Percentiles rank a stretch among this genome's conserved stretches.
These are phyloP conservation scores for Tenebrosternarchus preto DNA, from an alignment of 2,113 vertebrate species.

Conservation along the genomic window DNA sequence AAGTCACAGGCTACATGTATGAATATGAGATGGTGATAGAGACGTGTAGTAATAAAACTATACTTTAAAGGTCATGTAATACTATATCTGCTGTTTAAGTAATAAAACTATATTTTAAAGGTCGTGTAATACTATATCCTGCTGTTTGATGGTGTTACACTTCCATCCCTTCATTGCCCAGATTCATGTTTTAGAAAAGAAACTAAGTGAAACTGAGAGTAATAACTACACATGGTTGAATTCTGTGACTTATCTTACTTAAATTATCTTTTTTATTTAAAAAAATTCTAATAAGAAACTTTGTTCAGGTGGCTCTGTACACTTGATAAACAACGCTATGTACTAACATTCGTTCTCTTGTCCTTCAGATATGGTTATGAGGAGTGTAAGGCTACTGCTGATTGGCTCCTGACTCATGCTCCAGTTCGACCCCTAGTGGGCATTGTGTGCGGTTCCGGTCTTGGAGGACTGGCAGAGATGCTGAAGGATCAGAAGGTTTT, in stretches of 20 bases:
- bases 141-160: too few species aligned
- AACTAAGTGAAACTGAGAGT: too few species aligned
- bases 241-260: too few species aligned
- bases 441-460: conserved; percentile 86
- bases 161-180: too few species aligned
- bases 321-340: neutral
- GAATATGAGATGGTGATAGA: too few species aligned
- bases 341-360: neutral
- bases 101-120: too few species aligned
- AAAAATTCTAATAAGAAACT: neutral
- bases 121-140: too few species aligned
- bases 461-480: conserved; percentile 78
- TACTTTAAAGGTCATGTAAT: too few species aligned
- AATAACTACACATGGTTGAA: neutral
- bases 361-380: conserved; percentile 73
- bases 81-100: too few species aligned
- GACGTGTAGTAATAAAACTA: too few species aligned
- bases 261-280: neutral
- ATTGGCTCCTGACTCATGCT: conserved; percentile 78
- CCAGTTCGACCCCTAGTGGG: conserved; percentile 76
- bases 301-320: neutral
- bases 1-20: too few species aligned
- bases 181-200: too few species aligned
- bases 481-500: conserved; percentile 76
- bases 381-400: conserved; percentile 73